Conservation (phyloP, 1,140 invertebrate genomes). For the Anoplolepis gracilipes region DNA sequence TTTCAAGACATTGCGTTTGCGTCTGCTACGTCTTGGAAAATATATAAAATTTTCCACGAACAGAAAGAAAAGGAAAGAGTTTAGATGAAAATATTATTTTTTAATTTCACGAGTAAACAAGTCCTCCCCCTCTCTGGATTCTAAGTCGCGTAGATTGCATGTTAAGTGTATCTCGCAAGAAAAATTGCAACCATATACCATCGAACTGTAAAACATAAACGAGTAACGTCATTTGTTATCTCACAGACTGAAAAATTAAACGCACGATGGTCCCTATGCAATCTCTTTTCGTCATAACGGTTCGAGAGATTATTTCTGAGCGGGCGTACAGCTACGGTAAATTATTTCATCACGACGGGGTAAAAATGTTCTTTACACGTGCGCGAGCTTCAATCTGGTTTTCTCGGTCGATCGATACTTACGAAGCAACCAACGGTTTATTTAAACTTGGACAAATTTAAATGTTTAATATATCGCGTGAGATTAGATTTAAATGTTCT, state of each 20-base stretch:
- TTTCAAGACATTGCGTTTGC: background rate
- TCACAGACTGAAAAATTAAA: conserved; percentile 16
- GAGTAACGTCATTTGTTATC: background rate
- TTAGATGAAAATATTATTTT: conserved; percentile 41
- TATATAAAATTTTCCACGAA: background rate
- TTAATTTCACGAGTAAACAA: conserved; percentile 35
- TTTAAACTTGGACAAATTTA: conserved; percentile 60
- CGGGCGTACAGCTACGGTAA: conserved; percentile 2
- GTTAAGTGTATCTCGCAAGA: background rate
- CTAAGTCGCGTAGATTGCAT: background rate
- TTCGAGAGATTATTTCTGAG: conserved; percentile 15
- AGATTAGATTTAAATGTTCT: conserved; percentile 6
- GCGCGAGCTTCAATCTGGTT: conserved; percentile 45
- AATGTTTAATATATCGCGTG: conserved; percentile 50
- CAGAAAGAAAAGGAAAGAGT: background rate
- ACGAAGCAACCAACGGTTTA: conserved; percentile 36
- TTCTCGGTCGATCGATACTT: conserved; percentile 59
- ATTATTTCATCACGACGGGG: conserved; percentile 42
- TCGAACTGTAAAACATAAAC: background rate
- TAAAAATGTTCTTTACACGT: conserved; percentile 41
- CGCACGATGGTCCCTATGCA: too few relatives aligned
- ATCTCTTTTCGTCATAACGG: background rate
- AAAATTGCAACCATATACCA: conserved; percentile 4
- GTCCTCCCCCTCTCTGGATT: background rate
- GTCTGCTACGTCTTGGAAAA: background rate